Base-by-base conservation (phyloP, 2,888 invertebrate species). In the Seira sanloemensis region DNA sequence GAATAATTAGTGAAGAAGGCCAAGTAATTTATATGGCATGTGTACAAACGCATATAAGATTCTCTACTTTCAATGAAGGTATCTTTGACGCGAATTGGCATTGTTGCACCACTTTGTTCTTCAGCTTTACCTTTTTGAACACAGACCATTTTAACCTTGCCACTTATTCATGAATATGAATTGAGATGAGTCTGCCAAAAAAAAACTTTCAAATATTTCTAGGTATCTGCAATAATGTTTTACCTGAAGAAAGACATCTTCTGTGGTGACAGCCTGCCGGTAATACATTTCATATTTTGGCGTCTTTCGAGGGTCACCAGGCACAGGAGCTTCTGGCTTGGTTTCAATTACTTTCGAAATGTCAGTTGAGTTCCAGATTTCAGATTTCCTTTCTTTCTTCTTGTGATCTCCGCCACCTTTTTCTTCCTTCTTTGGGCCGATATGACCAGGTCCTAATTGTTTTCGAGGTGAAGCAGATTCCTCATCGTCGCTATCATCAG, bases 221-320 rank as follows among this genome's bases (percentile, higher is more conserved):
- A n/a, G n/a, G n/a, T n/a, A n/a, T n/a, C n/a, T 5, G 19, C 18
- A 50, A 27, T 19, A 69, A 54, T n/a, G 0, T 18, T 87, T 87
- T 91, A 95, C 96, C 92, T 96, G 96, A 73, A 98, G 92, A 91
- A 94, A 98, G 7, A 97, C 93, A 91, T 98, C 97, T 91, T 97
- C 96, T 0, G 97, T 94, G 7, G 95, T 94, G 0, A 98, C 95
- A 46, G 95, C 93, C 91, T 98, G 98, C 89, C 95, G 95, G 91
- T 96, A 97, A 88, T 94, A 93, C 91, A 97, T 95, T 50, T 94
- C 94, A 92, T 96, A 97, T 88, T 93, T 93, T 0, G 96, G 96
- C 23, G 93, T 92, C 90, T 93, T 93, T 65, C 95, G 93, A 82
- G 94, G 94, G 87, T 94, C 94, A 21, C 9, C 66, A 2, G 92